phyloP scores from a whole-genome alignment of 2,888 invertebrate genomes.

The Acanthoscelides obtectus region DNA sequence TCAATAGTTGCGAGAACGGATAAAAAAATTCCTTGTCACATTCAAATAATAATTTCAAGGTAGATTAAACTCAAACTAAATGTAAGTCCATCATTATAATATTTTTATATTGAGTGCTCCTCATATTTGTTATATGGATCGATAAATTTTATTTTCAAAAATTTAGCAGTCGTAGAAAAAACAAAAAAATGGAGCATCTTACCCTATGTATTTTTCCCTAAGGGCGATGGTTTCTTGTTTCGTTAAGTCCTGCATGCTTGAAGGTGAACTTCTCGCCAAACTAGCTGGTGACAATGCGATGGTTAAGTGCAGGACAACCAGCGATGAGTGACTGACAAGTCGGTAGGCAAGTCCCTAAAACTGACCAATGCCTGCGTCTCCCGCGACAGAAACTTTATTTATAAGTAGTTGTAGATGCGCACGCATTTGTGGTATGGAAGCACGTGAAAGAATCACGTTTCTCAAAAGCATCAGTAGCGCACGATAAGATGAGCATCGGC shows the following conservation, averaged over 20 bases:
- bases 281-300: no score
- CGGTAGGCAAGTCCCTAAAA: neutral
- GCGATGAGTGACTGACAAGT: neutral
- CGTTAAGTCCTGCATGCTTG: constrained; percentile 29
- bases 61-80: no score
- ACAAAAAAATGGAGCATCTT: no score
- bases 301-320: neutral
- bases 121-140: no score
- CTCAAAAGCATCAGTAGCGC: neutral
- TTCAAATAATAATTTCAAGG: no score
- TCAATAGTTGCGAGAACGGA: no score
- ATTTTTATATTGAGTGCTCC: no score
- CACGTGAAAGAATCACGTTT: neutral
- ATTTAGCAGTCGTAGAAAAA: no score
- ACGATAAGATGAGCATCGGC: neutral
- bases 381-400: neutral
- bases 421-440: neutral
- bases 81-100: no score
- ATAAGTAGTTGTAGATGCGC: neutral
- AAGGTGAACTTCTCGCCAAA: neutral
- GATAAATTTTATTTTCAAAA: no score
- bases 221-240: constrained; percentile 77
- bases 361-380: neutral
- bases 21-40: no score
- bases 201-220: constrained; percentile 81